Evolutionary conservation across 2,113 vertebrate genomes (phyloP).

Genomic region (Conger conger): DNA sequence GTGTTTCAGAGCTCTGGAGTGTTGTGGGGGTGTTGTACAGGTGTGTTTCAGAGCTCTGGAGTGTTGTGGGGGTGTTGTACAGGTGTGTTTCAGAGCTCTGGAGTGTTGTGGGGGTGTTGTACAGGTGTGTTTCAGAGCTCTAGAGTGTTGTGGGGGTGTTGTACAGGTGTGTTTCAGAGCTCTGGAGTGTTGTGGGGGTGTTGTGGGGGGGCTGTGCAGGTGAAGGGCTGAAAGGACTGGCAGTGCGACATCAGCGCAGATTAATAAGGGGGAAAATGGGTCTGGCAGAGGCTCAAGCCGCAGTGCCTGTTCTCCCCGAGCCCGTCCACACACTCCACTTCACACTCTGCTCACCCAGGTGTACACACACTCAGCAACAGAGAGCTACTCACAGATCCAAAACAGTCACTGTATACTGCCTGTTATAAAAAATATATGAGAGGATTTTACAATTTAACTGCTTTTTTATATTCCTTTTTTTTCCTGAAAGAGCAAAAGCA

Average conservation of each 20-base stretch:
- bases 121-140: not conserved
- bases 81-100: not conserved
- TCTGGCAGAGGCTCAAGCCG: not conserved
- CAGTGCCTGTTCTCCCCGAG: not conserved
- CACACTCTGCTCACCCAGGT: not conserved
- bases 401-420: not conserved
- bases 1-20: no score
- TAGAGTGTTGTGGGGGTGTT: no score
- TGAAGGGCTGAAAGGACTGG: no score
- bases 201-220: no score
- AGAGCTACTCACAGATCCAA: no score
- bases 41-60: no score
- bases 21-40: no score
- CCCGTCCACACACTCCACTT: not conserved
- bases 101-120: not conserved
- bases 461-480: not conserved
- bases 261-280: not conserved
- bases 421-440: not conserved
- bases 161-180: no score
- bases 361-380: not conserved
- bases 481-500: not conserved
- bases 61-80: no score
- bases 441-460: not conserved
- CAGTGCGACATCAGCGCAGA: not conserved
- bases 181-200: no score